Conservation (phyloP, 2,113 vertebrate genomes). For the Syrmaticus mikado region DNA sequence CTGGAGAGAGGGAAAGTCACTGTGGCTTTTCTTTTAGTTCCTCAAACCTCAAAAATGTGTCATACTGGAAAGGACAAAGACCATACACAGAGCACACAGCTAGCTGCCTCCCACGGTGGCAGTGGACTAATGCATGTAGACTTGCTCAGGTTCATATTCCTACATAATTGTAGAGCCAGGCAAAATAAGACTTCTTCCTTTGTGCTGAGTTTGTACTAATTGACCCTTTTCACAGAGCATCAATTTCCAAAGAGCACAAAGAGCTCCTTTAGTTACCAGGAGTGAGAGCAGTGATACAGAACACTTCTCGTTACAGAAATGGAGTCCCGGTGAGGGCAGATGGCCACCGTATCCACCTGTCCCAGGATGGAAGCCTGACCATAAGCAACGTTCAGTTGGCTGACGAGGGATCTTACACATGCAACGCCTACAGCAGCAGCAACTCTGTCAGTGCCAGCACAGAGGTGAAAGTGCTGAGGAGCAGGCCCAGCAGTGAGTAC, state of each 20-base stretch:
- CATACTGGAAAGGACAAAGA: not conserved
- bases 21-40: not conserved
- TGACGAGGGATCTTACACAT: conserved; percentile 93
- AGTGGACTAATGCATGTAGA: not conserved
- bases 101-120: not conserved
- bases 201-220: not conserved
- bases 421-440: conserved; percentile 90
- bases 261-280: not conserved
- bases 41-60: conserved; percentile 18
- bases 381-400: conserved; percentile 79
- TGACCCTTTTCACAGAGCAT: not conserved
- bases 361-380: conserved; percentile 86
- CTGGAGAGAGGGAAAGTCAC: conserved; percentile 5
- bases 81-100: not conserved
- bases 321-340: conserved; percentile 87
- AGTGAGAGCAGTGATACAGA: not conserved
- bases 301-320: conserved; percentile 76
- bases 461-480: conserved; percentile 84
- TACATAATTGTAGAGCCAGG: not conserved
- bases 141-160: not conserved
- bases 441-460: conserved; percentile 91
- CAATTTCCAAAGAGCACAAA: not conserved
- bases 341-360: conserved; percentile 79
- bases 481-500: conserved; percentile 58
- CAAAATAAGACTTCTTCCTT: not conserved